phyloP scores from a whole-genome alignment of 1,140 invertebrate species.

The Cherax destructor region DNA sequence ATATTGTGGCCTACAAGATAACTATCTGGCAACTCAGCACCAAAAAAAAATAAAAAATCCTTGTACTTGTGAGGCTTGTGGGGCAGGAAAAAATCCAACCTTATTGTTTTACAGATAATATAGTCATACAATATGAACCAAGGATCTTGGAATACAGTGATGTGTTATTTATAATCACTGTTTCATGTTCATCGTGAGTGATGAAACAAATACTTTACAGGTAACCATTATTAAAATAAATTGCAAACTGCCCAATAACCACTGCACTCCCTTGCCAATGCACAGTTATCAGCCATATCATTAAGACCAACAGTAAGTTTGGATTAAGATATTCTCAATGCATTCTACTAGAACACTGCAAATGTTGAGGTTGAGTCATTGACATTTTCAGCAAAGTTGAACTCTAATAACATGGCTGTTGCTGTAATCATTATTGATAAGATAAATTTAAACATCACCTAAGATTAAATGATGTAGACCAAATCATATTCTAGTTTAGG shows the following conservation, averaged over 20 bases:
- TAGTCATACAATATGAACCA: slow-evolving; percentile 15
- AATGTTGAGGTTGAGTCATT: too few relatives aligned
- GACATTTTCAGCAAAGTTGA: not conserved
- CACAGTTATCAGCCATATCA: not conserved
- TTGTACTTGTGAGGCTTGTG: slow-evolving; percentile 54
- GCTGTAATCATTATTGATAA: not conserved
- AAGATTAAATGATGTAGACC: not conserved
- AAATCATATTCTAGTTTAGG: not conserved
- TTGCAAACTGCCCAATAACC: not conserved
- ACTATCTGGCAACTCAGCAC: slow-evolving; percentile 54
- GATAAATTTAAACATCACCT: not conserved
- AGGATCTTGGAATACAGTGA: slow-evolving; percentile 34
- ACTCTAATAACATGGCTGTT: not conserved
- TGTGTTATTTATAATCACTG: not conserved
- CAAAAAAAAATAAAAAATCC: slow-evolving; percentile 54
- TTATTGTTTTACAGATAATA: not conserved
- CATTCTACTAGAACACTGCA: not conserved
- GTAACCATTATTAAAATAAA: not conserved
- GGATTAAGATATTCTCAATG: not conserved
- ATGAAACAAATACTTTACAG: not conserved
- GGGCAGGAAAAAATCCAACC: slow-evolving; percentile 1
- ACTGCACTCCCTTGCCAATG: not conserved
- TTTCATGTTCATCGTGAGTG: not conserved
- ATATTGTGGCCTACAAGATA: slow-evolving; percentile 62
- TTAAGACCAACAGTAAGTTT: not conserved